These are phyloP conservation scores for Platyscelio sp. DNA, from an alignment of 2,888 invertebrate species.

Conservation along the genomic window DNA sequence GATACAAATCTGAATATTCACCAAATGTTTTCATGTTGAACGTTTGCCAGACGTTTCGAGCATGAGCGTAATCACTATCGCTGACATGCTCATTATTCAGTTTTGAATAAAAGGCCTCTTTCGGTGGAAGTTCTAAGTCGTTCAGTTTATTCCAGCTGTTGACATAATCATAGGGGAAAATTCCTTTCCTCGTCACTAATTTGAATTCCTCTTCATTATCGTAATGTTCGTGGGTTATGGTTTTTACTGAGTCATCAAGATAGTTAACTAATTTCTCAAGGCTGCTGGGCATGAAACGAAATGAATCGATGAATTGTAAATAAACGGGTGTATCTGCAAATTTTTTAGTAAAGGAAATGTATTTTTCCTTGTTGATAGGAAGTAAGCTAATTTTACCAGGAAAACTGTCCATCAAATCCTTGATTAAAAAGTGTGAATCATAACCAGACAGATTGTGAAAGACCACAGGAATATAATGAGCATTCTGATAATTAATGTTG, in stretches of 20 bases:
- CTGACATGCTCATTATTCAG: neutral
- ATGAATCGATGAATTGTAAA: constrained; percentile 12
- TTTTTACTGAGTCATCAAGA: neutral
- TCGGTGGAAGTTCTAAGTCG: neutral
- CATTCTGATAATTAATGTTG: constrained; percentile 26
- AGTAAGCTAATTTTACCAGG: constrained; percentile 10
- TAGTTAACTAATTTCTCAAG: constrained; percentile 7
- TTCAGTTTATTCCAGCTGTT: neutral
- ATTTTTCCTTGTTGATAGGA: constrained; percentile 55
- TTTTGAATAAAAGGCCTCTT: constrained; percentile 1
- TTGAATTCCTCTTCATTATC: neutral
- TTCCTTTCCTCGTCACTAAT: neutral
- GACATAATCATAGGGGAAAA: constrained; percentile 10
- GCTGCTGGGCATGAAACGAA: neutral
- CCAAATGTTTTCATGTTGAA: constrained; percentile 16
- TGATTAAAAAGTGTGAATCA: constrained; percentile 25
- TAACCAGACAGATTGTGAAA: constrained; percentile 25
- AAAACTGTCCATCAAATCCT: neutral
- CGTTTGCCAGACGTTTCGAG: neutral
- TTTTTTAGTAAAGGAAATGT: constrained; percentile 26
- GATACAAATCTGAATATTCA: neutral
- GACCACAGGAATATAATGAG: constrained; percentile 18
- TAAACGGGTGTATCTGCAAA: neutral
- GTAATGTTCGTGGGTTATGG: neutral
- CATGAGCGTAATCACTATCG: constrained; percentile 20